A percentile compares a stretch with the other conserved stretches of the same genome.
Conservation (phyloP, 1,140 invertebrate species). For the Bathynomus jamesi region DNA sequence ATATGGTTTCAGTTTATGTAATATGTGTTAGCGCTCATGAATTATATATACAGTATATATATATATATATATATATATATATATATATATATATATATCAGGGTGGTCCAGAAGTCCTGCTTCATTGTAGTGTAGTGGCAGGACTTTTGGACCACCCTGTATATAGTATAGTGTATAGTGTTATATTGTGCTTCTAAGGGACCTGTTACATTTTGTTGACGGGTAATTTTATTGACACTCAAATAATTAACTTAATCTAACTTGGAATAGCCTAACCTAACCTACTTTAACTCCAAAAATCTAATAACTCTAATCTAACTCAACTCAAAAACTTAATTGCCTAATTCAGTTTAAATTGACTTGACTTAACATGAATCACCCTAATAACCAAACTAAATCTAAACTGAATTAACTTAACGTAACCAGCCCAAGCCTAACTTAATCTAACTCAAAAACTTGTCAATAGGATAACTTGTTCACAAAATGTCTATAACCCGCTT, state of each 20-base stretch:
- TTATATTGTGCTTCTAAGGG: no score
- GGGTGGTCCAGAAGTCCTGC: not conserved
- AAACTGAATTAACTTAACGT: not conserved
- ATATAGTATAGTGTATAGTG: no score
- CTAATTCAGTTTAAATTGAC: not conserved
- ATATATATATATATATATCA: slow-evolving; percentile 8
- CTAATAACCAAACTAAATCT: not conserved
- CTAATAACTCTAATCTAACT: not conserved
- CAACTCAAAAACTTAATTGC: no score
- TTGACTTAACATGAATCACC: not conserved
- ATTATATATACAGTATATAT: no score
- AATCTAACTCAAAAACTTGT: no score
- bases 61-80: slow-evolving; percentile 11
- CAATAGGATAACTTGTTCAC: no score
- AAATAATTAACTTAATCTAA: not conserved
- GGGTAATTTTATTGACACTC: no score
- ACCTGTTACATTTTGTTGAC: no score
- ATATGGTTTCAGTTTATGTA: no score
- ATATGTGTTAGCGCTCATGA: no score
- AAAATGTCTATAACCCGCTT: no score
- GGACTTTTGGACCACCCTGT: no score
- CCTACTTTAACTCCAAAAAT: not conserved
- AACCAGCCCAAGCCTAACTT: not conserved
- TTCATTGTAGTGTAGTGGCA: not conserved
- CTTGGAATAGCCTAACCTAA: not conserved